A percentile compares a stretch with the other conserved stretches of the same genome.
Conservation (phyloP, 2,888 invertebrate species). For the Seladonia tumulorum region DNA sequence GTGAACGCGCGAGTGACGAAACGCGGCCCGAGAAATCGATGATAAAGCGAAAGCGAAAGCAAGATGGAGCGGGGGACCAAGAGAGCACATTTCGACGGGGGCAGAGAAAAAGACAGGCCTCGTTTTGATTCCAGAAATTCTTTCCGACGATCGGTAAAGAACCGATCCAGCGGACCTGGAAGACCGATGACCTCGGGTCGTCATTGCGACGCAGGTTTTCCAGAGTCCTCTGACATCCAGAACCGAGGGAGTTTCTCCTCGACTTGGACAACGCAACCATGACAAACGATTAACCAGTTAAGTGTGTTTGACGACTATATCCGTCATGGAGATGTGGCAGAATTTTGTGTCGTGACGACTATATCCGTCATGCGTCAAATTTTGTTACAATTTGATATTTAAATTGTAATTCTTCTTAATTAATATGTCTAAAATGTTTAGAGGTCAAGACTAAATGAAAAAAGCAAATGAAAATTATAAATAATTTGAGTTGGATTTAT, state of each 20-base stretch:
- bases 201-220: not conserved
- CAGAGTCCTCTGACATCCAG: not conserved
- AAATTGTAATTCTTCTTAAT: too few species aligned
- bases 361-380: too few species aligned
- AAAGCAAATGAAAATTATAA: too few species aligned
- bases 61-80: not conserved
- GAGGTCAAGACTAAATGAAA: too few species aligned
- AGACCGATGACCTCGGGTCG: not conserved
- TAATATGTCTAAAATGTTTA: too few species aligned
- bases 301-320: too few species aligned
- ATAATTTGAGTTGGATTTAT: too few species aligned
- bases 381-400: too few species aligned
- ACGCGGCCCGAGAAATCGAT: constrained; percentile 11
- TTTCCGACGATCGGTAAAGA: not conserved
- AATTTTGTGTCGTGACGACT: too few species aligned
- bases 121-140: not conserved
- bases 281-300: constrained; percentile 59
- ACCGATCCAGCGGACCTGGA: not conserved
- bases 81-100: not conserved
- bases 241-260: constrained; percentile 54
- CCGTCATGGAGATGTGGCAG: too few species aligned
- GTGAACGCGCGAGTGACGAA: constrained; percentile 12
- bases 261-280: constrained; percentile 59
- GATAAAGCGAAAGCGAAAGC: constrained; percentile 22
- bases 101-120: not conserved